Evolutionary conservation across 2,113 vertebrate genomes (phyloP).

Genomic region (rabbit (Oryctolagus cuniculus)): DNA sequence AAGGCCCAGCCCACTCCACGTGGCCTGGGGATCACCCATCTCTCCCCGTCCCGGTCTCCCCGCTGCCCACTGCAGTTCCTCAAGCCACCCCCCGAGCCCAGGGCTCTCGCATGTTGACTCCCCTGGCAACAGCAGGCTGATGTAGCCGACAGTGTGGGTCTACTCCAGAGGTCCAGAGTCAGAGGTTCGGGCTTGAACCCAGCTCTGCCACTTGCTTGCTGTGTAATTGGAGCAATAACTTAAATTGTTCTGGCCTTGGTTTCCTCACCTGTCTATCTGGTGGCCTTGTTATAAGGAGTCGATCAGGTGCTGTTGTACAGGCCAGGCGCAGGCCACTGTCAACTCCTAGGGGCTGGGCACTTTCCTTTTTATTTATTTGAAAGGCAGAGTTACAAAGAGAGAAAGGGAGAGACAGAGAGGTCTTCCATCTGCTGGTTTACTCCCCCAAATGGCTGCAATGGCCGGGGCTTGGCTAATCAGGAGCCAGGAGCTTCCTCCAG

Average conservation of each 20-base stretch:
- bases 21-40: background rate
- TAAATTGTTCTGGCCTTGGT: background rate
- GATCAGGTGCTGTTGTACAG: background rate
- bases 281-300: background rate
- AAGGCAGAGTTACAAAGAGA: too few relatives aligned
- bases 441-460: too few relatives aligned
- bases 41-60: background rate
- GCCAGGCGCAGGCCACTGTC: background rate
- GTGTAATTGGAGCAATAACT: background rate
- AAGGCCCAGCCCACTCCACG: background rate
- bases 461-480: too few relatives aligned
- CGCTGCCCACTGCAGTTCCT: background rate
- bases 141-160: background rate
- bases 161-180: background rate
- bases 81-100: background rate
- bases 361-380: too few relatives aligned
- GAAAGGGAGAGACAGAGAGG: too few relatives aligned
- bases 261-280: background rate
- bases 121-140: background rate
- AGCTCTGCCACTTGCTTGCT: background rate
- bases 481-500: too few relatives aligned
- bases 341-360: background rate
- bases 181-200: background rate
- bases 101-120: background rate
- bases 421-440: too few relatives aligned